Evolutionary conservation across 2,113 vertebrate species (phyloP).

Genomic region (Mugil cephalus): DNA sequence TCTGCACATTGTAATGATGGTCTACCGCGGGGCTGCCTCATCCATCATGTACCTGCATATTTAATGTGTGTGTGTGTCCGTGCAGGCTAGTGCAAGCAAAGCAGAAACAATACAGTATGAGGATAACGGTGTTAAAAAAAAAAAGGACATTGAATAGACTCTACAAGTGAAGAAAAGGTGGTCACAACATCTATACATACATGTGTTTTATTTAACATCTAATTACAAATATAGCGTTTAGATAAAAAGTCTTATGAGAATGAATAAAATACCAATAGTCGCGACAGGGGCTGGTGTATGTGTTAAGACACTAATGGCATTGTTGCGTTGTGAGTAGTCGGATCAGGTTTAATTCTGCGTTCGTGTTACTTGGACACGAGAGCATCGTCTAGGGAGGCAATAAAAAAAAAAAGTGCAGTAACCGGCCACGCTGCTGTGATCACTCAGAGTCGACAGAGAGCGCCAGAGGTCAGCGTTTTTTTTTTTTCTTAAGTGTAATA

Average conservation of each 20-base stretch:
- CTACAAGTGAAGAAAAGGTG: no score
- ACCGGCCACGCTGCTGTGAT: conserved; percentile 34
- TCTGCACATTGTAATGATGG: not conserved
- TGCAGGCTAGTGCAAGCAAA: no score
- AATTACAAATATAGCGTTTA: no score
- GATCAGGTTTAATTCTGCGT: not conserved
- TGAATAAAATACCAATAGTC: no score
- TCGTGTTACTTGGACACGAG: not conserved
- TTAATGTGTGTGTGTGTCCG: not conserved
- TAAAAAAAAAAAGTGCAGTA: not conserved
- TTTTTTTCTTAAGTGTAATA: not conserved
- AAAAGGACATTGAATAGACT: no score
- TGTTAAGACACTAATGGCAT: no score
- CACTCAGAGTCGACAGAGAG: conserved; percentile 24
- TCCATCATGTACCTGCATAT: conserved; percentile 2
- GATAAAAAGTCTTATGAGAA: no score
- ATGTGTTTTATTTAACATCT: no score
- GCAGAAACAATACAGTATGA: not conserved
- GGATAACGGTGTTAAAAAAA: no score
- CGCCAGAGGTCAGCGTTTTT: conserved; percentile 29
- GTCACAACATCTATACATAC: no score
- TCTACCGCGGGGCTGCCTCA: not conserved
- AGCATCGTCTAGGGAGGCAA: not conserved
- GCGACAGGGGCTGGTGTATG: no score
- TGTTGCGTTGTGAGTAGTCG: no score